Evolutionary conservation across 2,113 vertebrate species (phyloP), one percentile per base, ranked within the genome.

Genomic region (Syngnathoides biaculeatus): DNA sequence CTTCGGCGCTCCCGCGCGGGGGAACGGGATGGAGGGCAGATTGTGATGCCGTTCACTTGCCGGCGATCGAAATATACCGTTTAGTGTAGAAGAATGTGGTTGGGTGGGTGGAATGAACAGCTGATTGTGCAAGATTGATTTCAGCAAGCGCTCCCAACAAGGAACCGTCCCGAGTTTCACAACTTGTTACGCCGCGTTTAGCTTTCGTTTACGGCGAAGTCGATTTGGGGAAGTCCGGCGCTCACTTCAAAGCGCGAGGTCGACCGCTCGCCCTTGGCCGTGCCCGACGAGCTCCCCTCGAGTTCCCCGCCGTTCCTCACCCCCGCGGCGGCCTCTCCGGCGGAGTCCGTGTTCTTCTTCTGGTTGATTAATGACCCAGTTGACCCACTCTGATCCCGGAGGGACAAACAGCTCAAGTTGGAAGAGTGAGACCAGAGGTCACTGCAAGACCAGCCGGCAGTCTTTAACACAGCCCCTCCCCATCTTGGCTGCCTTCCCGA

Each of bases 31-130:
- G 68, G 57, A 67, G 78, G 69, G 79, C 83, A 85, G 83, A 82
- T 88, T 35, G 81, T 85, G 78, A 53, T 40, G 62, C 52, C 24
- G 26, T 76, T 80, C 86, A 89, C 83, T 87, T 88, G 85, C 84
- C 82, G 57, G 30, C 5, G 59, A 38, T 81, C 78, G 87, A 89
- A 88, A 85, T 83, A 85, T 82, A 87, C 65, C 57, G 65, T 70
- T 74, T 70, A 79, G 65, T 60, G 75, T 73, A 45, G 55, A 79
- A 73, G 83, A 83, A 86, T 84, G 80, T 81, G 65, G 64, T 74
- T 63, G 71, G 68, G 78, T 84, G 27, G 59, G 64, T 26, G 74
- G 76, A 79, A 80, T 67, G 75, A 78, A 80, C 83, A 88, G 87
- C 83, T 87, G 87, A 85, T 79, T 69, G 39, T 43, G 55, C 40